Percentiles rank a stretch among this genome's conserved stretches.
These are phyloP conservation scores for Neoniphon sammara DNA, from an alignment of 2,797 vertebrate genomes.

Conservation along the genomic window DNA sequence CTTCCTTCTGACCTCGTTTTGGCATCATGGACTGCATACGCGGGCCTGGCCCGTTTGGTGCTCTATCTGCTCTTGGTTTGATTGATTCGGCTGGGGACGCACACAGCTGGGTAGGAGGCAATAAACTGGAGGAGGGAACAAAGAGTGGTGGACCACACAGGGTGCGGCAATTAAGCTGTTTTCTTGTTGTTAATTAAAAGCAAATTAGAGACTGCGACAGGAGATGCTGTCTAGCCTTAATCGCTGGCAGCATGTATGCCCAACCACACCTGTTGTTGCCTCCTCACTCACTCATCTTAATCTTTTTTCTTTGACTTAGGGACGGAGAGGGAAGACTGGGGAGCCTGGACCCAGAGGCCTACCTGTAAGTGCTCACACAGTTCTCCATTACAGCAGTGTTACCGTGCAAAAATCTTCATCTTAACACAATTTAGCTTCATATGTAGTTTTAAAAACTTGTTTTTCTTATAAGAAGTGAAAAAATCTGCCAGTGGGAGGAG, in stretches of 20 bases:
- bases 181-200: slow-evolving; percentile 86
- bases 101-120: slow-evolving; percentile 78
- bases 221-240: slow-evolving; percentile 77
- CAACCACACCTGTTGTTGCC: slow-evolving; percentile 72
- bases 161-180: slow-evolving; percentile 84
- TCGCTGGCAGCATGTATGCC: slow-evolving; percentile 74
- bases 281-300: slow-evolving; percentile 55
- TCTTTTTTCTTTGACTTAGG: slow-evolving; percentile 78
- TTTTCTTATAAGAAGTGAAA: no score
- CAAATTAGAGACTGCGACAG: slow-evolving; percentile 81
- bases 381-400: no score
- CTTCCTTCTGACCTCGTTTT: slow-evolving; percentile 53
- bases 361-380: slow-evolving; percentile 85
- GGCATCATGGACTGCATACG: slow-evolving; percentile 32
- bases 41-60: slow-evolving; percentile 39
- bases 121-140: slow-evolving; percentile 78
- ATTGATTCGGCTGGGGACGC: slow-evolving; percentile 77
- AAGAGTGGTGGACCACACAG: slow-evolving; percentile 79
- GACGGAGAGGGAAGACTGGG: slow-evolving; percentile 92
- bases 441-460: no score
- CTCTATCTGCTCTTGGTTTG: slow-evolving; percentile 69
- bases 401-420: no score
- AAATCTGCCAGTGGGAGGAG: no score
- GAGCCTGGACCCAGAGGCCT: slow-evolving; percentile 87
- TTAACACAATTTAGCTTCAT: no score